phyloP scores from a whole-genome alignment of 2,797 vertebrate species.

The Pelodytes ibericus region DNA sequence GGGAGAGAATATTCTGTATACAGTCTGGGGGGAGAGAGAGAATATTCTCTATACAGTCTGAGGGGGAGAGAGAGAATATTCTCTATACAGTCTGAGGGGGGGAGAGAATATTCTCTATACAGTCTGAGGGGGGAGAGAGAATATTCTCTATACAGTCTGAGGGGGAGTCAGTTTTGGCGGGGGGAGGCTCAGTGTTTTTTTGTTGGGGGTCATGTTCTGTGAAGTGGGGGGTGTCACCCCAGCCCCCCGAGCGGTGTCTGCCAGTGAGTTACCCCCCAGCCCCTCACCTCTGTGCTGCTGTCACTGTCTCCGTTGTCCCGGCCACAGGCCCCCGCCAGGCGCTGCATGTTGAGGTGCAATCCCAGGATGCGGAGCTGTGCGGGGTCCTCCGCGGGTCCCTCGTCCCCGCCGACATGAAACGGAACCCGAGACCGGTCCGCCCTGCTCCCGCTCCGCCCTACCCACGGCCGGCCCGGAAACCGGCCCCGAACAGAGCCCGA shows the following conservation, averaged over 20 bases:
- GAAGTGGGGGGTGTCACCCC: not conserved
- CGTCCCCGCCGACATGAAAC: slow-evolving; percentile 73
- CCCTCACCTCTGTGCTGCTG: slow-evolving; percentile 36
- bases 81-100: not conserved
- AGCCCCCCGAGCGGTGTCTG: not conserved
- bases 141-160: not conserved
- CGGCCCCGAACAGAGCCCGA: slow-evolving; percentile 87
- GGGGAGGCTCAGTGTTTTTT: not conserved
- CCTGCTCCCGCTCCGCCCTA: slow-evolving; percentile 65
- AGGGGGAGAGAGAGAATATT: too few species aligned
- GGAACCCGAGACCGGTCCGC: slow-evolving; percentile 67
- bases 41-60: too few species aligned
- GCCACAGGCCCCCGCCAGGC: slow-evolving; percentile 79
- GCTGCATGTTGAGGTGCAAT: slow-evolving; percentile 83
- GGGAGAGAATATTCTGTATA: too few species aligned
- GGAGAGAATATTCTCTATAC: not conserved
- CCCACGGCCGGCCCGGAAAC: slow-evolving; percentile 86
- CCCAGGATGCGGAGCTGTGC: slow-evolving; percentile 84
- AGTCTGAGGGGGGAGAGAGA: not conserved
- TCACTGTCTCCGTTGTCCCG: slow-evolving; percentile 53
- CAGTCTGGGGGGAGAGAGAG: too few species aligned
- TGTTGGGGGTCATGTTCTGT: not conserved
- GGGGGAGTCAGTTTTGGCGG: not conserved
- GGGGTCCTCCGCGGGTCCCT: slow-evolving; percentile 82
- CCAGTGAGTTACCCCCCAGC: not conserved